Evolutionary conservation across 2,797 vertebrate genomes (phyloP).

Genomic region (Alectoris magna): DNA sequence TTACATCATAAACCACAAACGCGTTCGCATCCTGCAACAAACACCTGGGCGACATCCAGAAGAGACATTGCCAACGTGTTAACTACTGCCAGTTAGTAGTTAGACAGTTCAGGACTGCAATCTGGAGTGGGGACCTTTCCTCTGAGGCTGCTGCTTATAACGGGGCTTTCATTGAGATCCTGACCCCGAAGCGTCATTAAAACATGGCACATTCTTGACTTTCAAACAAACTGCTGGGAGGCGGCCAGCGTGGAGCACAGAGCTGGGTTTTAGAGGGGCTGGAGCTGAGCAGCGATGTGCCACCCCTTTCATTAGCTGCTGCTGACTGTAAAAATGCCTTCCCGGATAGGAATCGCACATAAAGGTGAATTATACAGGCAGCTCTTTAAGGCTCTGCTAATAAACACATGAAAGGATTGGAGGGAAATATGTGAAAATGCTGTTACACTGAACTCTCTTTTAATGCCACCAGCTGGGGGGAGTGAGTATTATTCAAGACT

Average conservation of each 20-base stretch:
- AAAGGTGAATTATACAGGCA: conserved; percentile 14
- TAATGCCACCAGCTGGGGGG: background rate
- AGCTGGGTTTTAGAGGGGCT: conserved; percentile 11
- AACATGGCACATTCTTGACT: conserved; percentile 64
- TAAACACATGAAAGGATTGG: conserved; percentile 52
- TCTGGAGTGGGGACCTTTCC: conserved; percentile 17
- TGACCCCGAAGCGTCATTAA: conserved; percentile 42
- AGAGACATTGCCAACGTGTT: conserved; percentile 60
- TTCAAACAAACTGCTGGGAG: conserved; percentile 63
- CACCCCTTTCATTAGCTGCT: conserved; percentile 55
- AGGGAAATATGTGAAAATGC: background rate
- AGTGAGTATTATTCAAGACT: background rate
- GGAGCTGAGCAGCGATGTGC: background rate
- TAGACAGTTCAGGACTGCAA: conserved; percentile 20
- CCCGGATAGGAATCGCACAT: background rate
- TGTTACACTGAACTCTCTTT: background rate
- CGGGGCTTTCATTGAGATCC: conserved; percentile 57
- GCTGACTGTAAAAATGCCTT: conserved; percentile 27
- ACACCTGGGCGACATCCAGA: conserved; percentile 47
- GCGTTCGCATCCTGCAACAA: conserved; percentile 61
- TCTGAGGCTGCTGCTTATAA: conserved; percentile 45
- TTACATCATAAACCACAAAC: conserved; percentile 51
- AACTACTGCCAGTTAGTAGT: conserved; percentile 35
- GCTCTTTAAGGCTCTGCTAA: conserved; percentile 4
- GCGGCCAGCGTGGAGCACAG: conserved; percentile 38